A percentile compares a stretch with the other conserved stretches of the same genome.
Conservation (phyloP, 2,888 invertebrate species). For the Lasiommata megera region DNA sequence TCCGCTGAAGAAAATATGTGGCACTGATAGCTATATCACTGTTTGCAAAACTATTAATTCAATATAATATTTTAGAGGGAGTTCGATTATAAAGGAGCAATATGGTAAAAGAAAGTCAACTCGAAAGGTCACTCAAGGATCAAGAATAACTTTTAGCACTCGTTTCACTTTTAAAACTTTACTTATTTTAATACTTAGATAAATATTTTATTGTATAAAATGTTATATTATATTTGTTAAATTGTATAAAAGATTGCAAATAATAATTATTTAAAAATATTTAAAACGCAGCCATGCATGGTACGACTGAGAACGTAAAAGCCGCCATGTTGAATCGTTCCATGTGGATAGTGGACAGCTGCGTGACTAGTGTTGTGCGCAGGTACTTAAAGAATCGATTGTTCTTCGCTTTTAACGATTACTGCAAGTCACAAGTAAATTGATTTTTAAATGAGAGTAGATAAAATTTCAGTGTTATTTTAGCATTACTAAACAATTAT, state of each 20-base stretch:
- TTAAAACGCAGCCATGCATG: conserved; percentile 65
- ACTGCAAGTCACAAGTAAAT: not conserved
- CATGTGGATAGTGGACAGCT: conserved; percentile 68
- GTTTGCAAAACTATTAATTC: conserved; percentile 48
- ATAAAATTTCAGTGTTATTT: no score
- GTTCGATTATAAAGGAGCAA: conserved; percentile 57
- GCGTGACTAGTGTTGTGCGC: conserved; percentile 70
- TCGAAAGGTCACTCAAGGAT: conserved; percentile 78
- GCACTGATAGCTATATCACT: conserved; percentile 72
- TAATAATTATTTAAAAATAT: conserved; percentile 52
- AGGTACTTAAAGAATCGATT: conserved; percentile 62
- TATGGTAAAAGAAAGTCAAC: conserved; percentile 75
- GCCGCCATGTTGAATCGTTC: conserved; percentile 74
- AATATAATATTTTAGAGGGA: conserved; percentile 46
- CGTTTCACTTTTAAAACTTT: conserved; percentile 60
- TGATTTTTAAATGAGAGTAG: not conserved
- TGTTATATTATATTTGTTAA: conserved; percentile 48
- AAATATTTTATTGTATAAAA: conserved; percentile 53
- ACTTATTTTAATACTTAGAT: conserved; percentile 60
- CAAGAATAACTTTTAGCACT: conserved; percentile 65
- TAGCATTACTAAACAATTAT: no score
- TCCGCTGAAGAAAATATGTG: conserved; percentile 55
- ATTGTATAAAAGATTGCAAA: conserved; percentile 49
- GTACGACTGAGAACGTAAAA: conserved; percentile 68
- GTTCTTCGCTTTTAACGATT: conserved; percentile 37